These are phyloP conservation scores for Chaenocephalus aceratus DNA, from an alignment of 2,113 vertebrate genomes.

Conservation along the genomic window DNA sequence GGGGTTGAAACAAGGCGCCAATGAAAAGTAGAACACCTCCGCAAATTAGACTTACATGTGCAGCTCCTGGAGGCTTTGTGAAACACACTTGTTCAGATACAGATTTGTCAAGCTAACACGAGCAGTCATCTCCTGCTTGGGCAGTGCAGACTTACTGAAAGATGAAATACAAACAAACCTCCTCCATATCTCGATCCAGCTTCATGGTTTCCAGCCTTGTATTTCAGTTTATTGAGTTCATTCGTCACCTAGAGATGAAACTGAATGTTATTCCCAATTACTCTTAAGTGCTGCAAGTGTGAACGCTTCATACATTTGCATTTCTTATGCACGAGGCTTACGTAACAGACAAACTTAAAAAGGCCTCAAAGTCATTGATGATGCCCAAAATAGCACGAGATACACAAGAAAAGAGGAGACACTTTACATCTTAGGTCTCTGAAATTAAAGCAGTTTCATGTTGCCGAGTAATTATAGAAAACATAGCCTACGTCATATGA, in stretches of 20 bases:
- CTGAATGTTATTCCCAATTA: constrained; percentile 10
- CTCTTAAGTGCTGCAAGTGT: not conserved
- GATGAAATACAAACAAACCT: constrained; percentile 58
- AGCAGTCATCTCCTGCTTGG: not conserved
- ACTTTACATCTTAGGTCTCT: not conserved
- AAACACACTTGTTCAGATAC: constrained; percentile 19
- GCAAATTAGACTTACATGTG: constrained; percentile 42
- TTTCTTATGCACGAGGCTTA: not conserved
- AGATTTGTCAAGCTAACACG: constrained; percentile 4
- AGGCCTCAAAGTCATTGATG: constrained; percentile 12
- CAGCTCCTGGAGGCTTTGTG: constrained; percentile 2
- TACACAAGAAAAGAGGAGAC: not conserved
- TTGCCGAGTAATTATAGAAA: not conserved
- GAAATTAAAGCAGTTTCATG: not conserved
- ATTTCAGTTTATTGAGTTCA: constrained; percentile 97
- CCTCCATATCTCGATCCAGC: constrained; percentile 75
- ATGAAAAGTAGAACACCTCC: constrained; percentile 47
- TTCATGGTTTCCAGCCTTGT: constrained; percentile 92
- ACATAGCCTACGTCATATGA: not conserved
- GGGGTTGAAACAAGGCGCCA: constrained; percentile 35
- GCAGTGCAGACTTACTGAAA: not conserved
- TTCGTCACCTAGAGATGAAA: constrained; percentile 83
- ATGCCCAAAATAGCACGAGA: constrained; percentile 18
- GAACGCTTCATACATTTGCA: not conserved
- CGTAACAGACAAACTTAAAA: constrained; percentile 7